phyloP scores from a whole-genome alignment of 2,797 vertebrate species.

The Erethizon dorsatum region DNA sequence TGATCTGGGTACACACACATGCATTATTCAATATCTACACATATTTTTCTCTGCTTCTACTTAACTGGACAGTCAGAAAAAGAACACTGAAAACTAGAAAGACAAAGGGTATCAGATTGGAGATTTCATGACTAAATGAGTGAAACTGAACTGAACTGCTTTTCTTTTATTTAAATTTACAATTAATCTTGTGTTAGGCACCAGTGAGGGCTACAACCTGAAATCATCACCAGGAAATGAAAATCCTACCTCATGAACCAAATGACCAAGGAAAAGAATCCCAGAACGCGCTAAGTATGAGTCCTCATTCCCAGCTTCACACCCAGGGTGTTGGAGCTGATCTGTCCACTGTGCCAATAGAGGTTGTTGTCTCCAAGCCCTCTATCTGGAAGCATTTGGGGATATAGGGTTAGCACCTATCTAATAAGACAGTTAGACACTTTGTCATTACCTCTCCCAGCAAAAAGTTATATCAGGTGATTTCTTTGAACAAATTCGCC shows the following conservation, averaged over 20 bases:
- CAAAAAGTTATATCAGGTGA: not conserved
- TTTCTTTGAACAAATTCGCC: rapidly evolving
- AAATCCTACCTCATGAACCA: not conserved
- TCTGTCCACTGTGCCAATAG: not conserved
- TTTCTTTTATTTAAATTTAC: not conserved
- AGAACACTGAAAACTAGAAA: not conserved
- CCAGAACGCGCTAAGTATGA: rapidly evolving
- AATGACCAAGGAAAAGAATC: not conserved
- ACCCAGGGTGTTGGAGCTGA: rapidly evolving
- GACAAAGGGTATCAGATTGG: not conserved
- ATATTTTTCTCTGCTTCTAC: not conserved
- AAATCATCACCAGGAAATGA: not conserved
- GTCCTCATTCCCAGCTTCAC: rapidly evolving
- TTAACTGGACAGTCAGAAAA: not conserved
- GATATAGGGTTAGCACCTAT: not conserved
- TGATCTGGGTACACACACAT: not conserved
- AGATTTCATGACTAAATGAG: not conserved
- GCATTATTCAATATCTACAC: too few species aligned
- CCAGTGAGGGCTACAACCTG: not conserved
- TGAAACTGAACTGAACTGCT: not conserved
- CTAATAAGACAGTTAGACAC: not conserved
- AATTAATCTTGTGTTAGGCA: not conserved
- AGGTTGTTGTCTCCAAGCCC: not conserved
- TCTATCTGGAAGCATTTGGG: too few species aligned
- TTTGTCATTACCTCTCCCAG: not conserved